Base-by-base conservation (phyloP, 2,797 vertebrate genomes). In the Epinephelus coioides region DNA sequence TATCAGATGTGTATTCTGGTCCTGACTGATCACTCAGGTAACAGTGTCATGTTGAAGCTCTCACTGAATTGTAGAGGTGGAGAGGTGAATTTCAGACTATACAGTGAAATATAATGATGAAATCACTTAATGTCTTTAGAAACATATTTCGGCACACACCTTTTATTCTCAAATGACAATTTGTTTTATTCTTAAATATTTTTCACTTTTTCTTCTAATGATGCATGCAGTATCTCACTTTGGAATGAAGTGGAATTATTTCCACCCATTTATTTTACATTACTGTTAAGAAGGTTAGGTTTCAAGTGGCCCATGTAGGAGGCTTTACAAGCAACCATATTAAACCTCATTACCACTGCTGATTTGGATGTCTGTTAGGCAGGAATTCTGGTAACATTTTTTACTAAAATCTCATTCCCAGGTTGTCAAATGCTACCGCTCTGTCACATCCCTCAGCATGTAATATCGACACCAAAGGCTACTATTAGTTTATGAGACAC, bases 1-100 rank as follows among this genome's bases (percentile, higher is more conserved):
- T 86, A 44, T 70, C 11, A 50, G 47, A 75, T 56, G 73, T 69
- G 75, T 78, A 77, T 89, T 88, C 67, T 83, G 47, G 80, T 84
- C 75, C 77, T 61, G 60, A 69, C 62, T 71, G 75, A 87, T 81
- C 84, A 64, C 67, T 86, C 72, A 74, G 60, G 47, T 81, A 80
- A 72, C 10, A 13, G 27, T 55, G 79, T 65, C 50, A 68, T 47
- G 60, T 59, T 66, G 63, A 64, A 63, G 63, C 46, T 19, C 27
- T 73, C 57, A 6, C 27, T 78, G 18, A 55, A 38, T 14, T 68
- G 50, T 14, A 9, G 21, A 78, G 34, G 11, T 68, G 73, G 47
- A 14, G 21, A 78, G 34, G 11, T 68, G 73, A 55, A 17, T 59
- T 50, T 73, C 15, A 64, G 64, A 17, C 43, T 5, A 8, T 49